Conservation (phyloP, 2,113 vertebrate genomes). For the Grantiella picta region DNA sequence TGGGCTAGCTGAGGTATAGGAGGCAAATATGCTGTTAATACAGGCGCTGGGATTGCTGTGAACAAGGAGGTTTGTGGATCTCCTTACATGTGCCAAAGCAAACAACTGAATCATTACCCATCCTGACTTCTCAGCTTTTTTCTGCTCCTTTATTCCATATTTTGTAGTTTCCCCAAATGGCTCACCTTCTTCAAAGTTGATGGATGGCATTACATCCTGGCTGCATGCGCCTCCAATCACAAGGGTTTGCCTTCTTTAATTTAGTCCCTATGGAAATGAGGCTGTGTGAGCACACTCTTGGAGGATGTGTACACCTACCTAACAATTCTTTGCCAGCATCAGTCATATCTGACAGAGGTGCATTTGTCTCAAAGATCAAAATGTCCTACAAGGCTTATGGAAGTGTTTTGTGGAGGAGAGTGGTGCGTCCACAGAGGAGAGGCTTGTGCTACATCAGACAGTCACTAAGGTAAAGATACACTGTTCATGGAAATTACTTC, state of each 20-base stretch:
- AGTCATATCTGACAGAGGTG: background rate
- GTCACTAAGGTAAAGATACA: background rate
- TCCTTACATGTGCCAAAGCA: background rate
- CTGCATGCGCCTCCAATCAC: background rate
- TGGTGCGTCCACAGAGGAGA: background rate
- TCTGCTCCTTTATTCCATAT: background rate
- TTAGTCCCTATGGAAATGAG: background rate
- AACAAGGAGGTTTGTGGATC: background rate
- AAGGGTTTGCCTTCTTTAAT: background rate
- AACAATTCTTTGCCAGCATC: background rate
- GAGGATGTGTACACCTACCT: background rate
- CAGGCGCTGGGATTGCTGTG: background rate
- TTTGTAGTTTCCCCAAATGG: background rate
- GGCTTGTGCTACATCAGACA: background rate
- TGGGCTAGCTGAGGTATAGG: background rate
- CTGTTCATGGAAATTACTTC: background rate
- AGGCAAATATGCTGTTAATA: background rate
- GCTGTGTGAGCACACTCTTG: background rate
- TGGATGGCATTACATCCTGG: background rate
- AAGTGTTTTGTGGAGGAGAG: background rate
- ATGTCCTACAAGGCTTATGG: background rate
- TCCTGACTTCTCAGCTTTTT: background rate
- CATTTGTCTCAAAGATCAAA: background rate
- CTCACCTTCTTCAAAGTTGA: background rate
- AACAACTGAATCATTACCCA: rapidly evolving